Conservation (phyloP, 2,113 vertebrate genomes). For the Sigmodon hispidus region DNA sequence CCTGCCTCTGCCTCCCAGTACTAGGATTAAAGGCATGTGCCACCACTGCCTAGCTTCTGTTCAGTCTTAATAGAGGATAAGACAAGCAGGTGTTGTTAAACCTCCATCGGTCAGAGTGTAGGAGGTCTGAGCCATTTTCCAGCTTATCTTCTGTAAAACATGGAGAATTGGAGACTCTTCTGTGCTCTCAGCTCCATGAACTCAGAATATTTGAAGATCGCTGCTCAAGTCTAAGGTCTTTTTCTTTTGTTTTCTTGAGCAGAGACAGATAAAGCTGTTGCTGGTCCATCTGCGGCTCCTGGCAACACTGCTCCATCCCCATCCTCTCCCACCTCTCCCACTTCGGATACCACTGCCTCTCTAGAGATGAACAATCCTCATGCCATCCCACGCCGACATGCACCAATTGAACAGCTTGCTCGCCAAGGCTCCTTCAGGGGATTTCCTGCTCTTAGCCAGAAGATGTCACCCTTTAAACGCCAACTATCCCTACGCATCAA, state of each 20-base stretch:
- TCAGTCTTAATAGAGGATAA: neutral
- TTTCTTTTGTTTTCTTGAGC: slow-evolving; percentile 82
- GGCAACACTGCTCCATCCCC: slow-evolving; percentile 83
- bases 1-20: no score
- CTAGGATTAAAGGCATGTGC: no score
- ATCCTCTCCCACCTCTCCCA: slow-evolving; percentile 92
- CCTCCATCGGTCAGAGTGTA: neutral
- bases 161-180: slow-evolving; percentile 25
- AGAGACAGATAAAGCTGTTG: slow-evolving; percentile 90
- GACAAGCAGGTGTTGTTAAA: slow-evolving; percentile 26
- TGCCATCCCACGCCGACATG: slow-evolving; percentile 95
- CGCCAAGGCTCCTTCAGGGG: slow-evolving; percentile 98
- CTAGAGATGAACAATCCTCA: slow-evolving; percentile 90
- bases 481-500: slow-evolving; percentile 97
- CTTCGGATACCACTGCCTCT: slow-evolving; percentile 84
- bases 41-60: no score
- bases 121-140: neutral
- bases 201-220: neutral
- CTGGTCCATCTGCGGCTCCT: slow-evolving; percentile 80
- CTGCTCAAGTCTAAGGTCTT: slow-evolving; percentile 50
- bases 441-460: slow-evolving; percentile 97
- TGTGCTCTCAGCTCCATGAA: neutral
- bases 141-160: neutral
- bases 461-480: slow-evolving; percentile 98
- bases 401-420: slow-evolving; percentile 95